Evolutionary conservation across 2,888 invertebrate genomes (phyloP), one percentile per base, ranked within the genome.

Genomic region (Parapristionchus giblindavisi): DNA sequence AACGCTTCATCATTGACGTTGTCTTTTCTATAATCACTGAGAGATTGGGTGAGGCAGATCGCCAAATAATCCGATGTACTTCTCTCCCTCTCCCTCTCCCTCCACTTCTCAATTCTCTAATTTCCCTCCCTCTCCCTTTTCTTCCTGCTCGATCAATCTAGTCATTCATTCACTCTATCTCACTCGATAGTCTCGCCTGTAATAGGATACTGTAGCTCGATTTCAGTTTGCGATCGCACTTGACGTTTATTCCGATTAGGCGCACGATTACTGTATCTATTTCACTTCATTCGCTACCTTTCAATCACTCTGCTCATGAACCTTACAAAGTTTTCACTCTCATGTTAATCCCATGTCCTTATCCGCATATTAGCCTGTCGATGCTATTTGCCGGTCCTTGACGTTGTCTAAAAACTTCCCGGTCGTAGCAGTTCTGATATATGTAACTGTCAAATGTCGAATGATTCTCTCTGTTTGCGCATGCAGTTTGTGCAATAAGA

Each of bases 141-240:
- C 58, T 61, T 36, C 52, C 65, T 60, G 40, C 36, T 38, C 56
- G 61, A 43, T 65, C 65, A 48, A 60, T 65, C 27, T 36, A 29
- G 52, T 56, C 60, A 58, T 54, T 77, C 63, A 54, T 43, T 68
- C 66, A 51, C 76, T 68, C 76, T 56, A 61, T 76, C 73, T n/a
- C 70, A 68, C 75, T 27, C 66, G 74, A 76, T 74, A 76, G 74
- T 74, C 74, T 75, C 75, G 70, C 74, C 76, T 77, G 77, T 76
- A 76, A 77, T 76, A 63, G 76, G 77, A 77, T 77, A 77, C 74
- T 32, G 68, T 63, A 73, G 73, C 48, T 21, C 24, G 68, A 66
- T n/a, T n/a, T n/a, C n/a, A n/a, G n/a, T n/a, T n/a, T n/a, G n/a
- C n/a, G n/a, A n/a, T n/a, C n/a, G n/a, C n/a, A n/a, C n/a, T n/a